Conservation (phyloP, 2,113 vertebrate species). For the Cyphomyrus discorhynchus region DNA sequence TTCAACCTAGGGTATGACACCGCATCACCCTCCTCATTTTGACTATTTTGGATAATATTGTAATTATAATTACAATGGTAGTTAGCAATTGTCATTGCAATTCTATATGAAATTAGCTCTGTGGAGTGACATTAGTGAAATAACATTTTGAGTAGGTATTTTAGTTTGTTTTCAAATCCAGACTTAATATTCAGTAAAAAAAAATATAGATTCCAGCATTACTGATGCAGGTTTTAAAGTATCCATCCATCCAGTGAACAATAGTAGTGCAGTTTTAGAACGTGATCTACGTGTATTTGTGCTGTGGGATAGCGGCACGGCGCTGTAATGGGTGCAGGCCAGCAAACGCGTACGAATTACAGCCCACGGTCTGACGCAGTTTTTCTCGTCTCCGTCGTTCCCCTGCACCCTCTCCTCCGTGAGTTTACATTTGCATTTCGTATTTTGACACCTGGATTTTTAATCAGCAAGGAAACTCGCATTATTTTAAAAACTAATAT, state of each 20-base stretch:
- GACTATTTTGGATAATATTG: neutral
- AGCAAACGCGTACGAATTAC: neutral
- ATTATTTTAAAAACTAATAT: neutral
- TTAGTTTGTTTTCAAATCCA: neutral
- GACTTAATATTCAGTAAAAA: neutral
- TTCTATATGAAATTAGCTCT: neutral
- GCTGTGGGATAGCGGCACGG: neutral
- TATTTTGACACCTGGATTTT: neutral
- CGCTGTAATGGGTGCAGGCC: neutral
- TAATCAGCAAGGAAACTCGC: neutral
- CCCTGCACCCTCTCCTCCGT: neutral
- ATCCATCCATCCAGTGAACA: neutral
- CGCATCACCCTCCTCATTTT: neutral
- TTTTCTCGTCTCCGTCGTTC: neutral
- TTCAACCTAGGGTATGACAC: neutral
- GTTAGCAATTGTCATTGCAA: neutral
- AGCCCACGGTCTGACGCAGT: neutral
- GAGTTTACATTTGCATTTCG: neutral
- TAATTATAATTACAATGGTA: neutral
- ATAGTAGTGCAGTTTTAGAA: neutral
- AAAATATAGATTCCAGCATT: neutral
- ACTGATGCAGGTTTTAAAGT: neutral
- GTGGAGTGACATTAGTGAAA: neutral
- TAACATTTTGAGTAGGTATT: neutral
- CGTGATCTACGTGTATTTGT: neutral